These are phyloP conservation scores for Bufo bufo DNA, from an alignment of 2,113 vertebrate genomes.

Conservation along the genomic window DNA sequence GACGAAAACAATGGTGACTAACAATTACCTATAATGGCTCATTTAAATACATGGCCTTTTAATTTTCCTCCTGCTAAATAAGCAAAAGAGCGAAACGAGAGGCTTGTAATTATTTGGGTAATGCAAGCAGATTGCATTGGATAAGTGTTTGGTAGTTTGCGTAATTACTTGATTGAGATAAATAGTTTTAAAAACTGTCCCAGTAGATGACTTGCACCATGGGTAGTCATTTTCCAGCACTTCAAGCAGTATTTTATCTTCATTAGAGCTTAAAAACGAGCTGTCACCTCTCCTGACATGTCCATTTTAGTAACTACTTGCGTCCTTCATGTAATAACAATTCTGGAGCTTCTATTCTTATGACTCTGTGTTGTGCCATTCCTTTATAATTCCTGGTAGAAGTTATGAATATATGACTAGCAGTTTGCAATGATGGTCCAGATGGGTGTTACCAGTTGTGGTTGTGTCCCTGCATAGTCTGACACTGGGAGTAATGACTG, in stretches of 20 bases:
- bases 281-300: neutral
- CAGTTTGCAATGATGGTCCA: no score
- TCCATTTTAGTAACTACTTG: no score
- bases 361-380: no score
- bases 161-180: neutral
- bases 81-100: slow-evolving; percentile 59
- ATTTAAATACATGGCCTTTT: slow-evolving; percentile 65
- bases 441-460: no score
- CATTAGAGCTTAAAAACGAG: neutral
- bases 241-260: neutral
- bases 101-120: slow-evolving; percentile 32
- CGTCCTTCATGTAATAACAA: no score
- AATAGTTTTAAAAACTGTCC: slow-evolving; percentile 17
- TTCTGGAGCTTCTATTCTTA: no score
- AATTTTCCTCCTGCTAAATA: slow-evolving; percentile 62
- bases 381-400: no score
- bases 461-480: no score
- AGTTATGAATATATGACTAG: no score
- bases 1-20: slow-evolving; percentile 66
- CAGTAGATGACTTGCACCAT: neutral
- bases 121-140: neutral
- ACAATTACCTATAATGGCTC: slow-evolving; percentile 63
- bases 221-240: neutral
- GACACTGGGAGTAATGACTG: no score
- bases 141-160: neutral